Base-by-base conservation (phyloP, 1,140 invertebrate genomes). In the Anthonomus grandis region DNA sequence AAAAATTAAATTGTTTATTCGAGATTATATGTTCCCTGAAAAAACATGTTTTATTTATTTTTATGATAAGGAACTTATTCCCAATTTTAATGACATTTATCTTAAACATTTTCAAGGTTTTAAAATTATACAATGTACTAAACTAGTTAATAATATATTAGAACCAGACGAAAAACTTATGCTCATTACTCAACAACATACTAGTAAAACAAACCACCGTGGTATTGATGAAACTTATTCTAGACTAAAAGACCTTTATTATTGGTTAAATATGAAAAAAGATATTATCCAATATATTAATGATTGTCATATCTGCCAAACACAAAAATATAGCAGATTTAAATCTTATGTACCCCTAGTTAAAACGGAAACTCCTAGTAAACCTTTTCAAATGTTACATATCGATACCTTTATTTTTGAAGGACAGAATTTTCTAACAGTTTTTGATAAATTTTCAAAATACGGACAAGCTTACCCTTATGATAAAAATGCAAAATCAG, bases 381-480 rank as follows among this genome's bases (percentile, higher is more conserved):
- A 15, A 15, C 37, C 37, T n/a, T 39, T 39, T 15, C 10, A 39
- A 39, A 39, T 39, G 6, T 21, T 18, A 19, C 42, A 18, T 21
- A 10, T 45, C 9, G 42, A 45, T 10, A 45, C 21, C 17, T 21
- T 45, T 10, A 18, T 21, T 4, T 15, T 22, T 10, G 42, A 22
- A 10, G 23, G 10, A 2, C 25, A 27, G n/a, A 25, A 48, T 15
- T 48, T 34, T 48, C 18, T 48, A 25, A 25, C 45, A 8, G 9
- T 48, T 22, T 9, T 44, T 10, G 41, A 44, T 44, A 31, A 47
- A 47, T 47, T 47, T n/a, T 47, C 52, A 8, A 60, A 60, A 57
- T 44, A 36, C 27, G 59, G 19, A 36, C 59, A 62, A 59, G 63
- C 63, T n/a, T 39, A 56, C 13, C 25, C 22, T 37, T 52, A 49